Conservation (phyloP, 1,140 invertebrate species). For the Heliconius himera region DNA sequence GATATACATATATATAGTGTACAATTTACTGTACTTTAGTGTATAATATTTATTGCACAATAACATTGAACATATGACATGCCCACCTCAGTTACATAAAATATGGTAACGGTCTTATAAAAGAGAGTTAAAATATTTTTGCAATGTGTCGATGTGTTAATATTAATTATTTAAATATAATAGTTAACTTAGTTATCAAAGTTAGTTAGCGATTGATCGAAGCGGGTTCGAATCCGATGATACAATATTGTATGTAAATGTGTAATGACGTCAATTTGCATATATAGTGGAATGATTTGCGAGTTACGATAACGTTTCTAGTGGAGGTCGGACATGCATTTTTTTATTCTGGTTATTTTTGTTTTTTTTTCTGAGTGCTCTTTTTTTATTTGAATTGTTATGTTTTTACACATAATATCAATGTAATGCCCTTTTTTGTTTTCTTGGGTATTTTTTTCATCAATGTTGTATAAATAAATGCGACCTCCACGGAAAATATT, state of each 20-base stretch:
- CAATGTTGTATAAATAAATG: background rate
- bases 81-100: too few species aligned
- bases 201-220: background rate
- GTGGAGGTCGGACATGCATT: background rate
- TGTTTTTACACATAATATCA: too few species aligned
- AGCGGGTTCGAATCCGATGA: conserved; percentile 2
- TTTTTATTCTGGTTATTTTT: too few species aligned
- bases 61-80: background rate
- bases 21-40: background rate
- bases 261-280: background rate
- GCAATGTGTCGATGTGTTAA: conserved; percentile 35
- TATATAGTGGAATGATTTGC: too few species aligned
- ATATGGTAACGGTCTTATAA: conserved; percentile 50
- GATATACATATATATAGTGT: background rate
- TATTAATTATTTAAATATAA: conserved; percentile 1
- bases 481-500: conserved; percentile 31
- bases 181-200: background rate
- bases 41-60: background rate
- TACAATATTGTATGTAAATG: background rate
- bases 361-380: background rate
- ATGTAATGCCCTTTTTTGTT: background rate
- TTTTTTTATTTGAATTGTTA: background rate
- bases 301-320: conserved; percentile 30
- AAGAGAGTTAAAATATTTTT: conserved; percentile 70
- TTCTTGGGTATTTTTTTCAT: background rate